These are phyloP conservation scores for Neoscelio sp. DNA, from an alignment of 2,888 invertebrate species.

Conservation along the genomic window DNA sequence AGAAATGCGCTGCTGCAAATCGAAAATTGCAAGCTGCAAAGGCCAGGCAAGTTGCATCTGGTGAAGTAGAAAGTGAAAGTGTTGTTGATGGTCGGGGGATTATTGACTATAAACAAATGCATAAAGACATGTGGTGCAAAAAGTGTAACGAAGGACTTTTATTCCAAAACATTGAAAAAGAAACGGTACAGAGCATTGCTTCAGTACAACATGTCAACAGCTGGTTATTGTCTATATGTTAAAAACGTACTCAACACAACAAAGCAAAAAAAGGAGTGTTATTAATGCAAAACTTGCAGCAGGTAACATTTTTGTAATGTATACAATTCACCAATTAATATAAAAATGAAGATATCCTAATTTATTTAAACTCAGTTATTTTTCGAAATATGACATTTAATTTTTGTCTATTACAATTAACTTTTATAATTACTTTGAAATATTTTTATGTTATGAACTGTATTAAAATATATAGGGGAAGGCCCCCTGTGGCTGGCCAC, in stretches of 20 bases:
- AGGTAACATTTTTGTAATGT: background rate
- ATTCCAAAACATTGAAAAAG: constrained; percentile 1
- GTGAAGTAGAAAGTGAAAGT: background rate
- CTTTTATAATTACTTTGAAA: too few species aligned
- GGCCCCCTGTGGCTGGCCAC: too few species aligned
- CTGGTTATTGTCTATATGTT: background rate
- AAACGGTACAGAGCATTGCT: background rate
- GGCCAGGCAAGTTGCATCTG: background rate
- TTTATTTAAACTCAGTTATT: too few species aligned
- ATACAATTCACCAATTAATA: background rate
- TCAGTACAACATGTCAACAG: background rate
- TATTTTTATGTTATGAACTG: too few species aligned
- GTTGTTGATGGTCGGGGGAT: background rate
- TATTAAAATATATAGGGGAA: too few species aligned
- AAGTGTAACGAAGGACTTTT: background rate
- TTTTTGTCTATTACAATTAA: too few species aligned
- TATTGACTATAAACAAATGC: background rate
- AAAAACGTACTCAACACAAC: background rate
- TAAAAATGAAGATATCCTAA: background rate
- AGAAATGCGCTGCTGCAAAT: background rate
- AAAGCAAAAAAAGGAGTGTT: background rate
- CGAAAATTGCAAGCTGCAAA: constrained; percentile 2
- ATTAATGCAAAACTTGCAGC: constrained; percentile 9
- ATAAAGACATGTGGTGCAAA: constrained; percentile 1
- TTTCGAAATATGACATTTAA: too few species aligned